A percentile compares a stretch with the other conserved stretches of the same genome.
Conservation (phyloP, 2,888 invertebrate species). For the Hermaeophaga mercurialis region DNA sequence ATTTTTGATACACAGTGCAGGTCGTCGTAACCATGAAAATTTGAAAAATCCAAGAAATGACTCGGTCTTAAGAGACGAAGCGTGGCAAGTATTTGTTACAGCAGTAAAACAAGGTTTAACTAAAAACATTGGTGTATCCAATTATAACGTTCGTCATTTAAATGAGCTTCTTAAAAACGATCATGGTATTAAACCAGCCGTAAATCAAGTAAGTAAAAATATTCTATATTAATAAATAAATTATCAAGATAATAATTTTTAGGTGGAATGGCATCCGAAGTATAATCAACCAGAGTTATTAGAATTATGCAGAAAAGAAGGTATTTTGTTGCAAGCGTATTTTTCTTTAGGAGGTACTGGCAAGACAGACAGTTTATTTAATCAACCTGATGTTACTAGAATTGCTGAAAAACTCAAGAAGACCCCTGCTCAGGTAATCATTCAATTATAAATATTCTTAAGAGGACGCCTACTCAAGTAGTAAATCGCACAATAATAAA, state of each 20-base stretch:
- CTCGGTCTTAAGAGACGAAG: conserved; percentile 62
- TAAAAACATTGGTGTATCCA: conserved; percentile 80
- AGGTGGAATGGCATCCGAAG: conserved; percentile 76
- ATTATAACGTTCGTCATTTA: conserved; percentile 74
- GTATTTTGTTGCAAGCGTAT: conserved; percentile 79
- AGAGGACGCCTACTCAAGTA: too few relatives aligned
- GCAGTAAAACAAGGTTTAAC: conserved; percentile 66
- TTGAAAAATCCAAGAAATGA: conserved; percentile 62
- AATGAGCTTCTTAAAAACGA: conserved; percentile 64
- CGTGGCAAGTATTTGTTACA: conserved; percentile 72
- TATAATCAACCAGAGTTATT: conserved; percentile 68
- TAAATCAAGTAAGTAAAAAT: conserved; percentile 69
- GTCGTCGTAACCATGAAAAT: conserved; percentile 59
- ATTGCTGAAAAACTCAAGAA: conserved; percentile 66
- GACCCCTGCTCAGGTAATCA: conserved; percentile 63
- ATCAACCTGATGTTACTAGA: conserved; percentile 55
- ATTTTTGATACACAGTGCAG: conserved; percentile 84
- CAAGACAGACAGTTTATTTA: conserved; percentile 44
- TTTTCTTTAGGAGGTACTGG: conserved; percentile 72
- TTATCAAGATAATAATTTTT: too few relatives aligned
- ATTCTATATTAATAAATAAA: too few relatives aligned
- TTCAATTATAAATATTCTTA: conserved; percentile 35
- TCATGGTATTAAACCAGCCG: conserved; percentile 66
- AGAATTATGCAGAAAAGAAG: conserved; percentile 66
- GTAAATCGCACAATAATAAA: too few relatives aligned